Evolutionary conservation across 2,113 vertebrate genomes (phyloP), one percentile per base, ranked within the genome.

Genomic region (Pica pica): DNA sequence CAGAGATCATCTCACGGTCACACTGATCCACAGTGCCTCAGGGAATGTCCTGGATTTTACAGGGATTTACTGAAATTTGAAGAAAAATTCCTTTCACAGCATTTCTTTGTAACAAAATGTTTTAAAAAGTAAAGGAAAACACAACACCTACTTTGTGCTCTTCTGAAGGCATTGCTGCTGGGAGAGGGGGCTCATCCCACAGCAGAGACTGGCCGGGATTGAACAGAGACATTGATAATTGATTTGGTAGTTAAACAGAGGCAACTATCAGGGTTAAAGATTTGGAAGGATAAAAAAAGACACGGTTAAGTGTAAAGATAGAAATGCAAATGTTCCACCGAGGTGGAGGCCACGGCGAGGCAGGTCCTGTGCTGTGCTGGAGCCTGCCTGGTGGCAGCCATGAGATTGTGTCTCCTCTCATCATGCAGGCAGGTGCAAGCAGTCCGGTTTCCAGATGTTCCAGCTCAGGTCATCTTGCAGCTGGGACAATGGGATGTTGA

Each of bases 11-110:
- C 50, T 61, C 55, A 42, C 1, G 2, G 18, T 8, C 0, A 2
- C 31, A 5, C 49, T 56, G 21, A 37, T 77, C 71, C 0, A 0
- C 4, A 2, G 22, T 0, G 31, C 79, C 46, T 19, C 12, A 0
- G 60, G 74, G 37, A 26, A 30, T 24, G 26, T 50, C 33, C 49
- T 46, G 92, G 26, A 15, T 52, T 46, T 77, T 26, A 16, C 22
- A 21, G 26, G 47, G 39, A 0, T 37, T 69, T 86, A 33, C 1
- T 23, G n/a, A 24, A 16, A 67, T 86, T 70, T 24, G 33, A 60
- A 81, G 59, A 77, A 69, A 73, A 81, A 65, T 35, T 46, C 12
- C 11, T 85, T 41, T 42, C 13, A 1, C 5, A 2, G 35, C 31
- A 6, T 63, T 76, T 63, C 4, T 78, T 57, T 6, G 22, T 4